Conservation (phyloP, 2,797 vertebrate genomes). For the Neosalanx taihuensis region DNA sequence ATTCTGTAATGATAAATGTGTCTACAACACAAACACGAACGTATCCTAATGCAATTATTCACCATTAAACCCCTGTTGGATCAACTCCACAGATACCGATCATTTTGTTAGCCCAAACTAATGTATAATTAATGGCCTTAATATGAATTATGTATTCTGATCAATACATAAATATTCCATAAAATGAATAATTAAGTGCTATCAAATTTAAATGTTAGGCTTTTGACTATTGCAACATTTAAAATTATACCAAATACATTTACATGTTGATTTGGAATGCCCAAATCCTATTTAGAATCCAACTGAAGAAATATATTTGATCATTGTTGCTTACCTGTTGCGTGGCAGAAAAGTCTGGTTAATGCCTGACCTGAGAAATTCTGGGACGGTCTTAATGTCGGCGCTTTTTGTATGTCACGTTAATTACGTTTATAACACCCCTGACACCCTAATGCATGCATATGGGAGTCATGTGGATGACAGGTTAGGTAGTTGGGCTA, state of each 20-base stretch:
- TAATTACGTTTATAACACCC: neutral
- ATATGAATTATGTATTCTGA: slow-evolving; percentile 63
- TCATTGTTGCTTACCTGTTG: slow-evolving; percentile 38
- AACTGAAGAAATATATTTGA: slow-evolving; percentile 43
- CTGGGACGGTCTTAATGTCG: too few species aligned
- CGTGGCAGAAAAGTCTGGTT: slow-evolving; percentile 28
- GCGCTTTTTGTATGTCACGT: too few species aligned
- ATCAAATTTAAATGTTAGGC: slow-evolving; percentile 58
- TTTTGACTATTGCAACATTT: slow-evolving; percentile 54
- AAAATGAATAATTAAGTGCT: slow-evolving; percentile 57
- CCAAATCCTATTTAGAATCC: slow-evolving; percentile 31
- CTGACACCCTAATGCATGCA: neutral
- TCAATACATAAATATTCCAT: slow-evolving; percentile 63
- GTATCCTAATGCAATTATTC: slow-evolving; percentile 50
- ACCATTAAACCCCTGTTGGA: slow-evolving; percentile 32
- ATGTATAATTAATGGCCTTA: slow-evolving; percentile 64
- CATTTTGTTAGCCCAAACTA: slow-evolving; percentile 58
- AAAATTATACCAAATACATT: slow-evolving; percentile 57
- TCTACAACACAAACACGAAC: slow-evolving; percentile 42
- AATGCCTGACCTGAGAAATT: too few species aligned
- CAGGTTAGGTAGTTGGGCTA: too few species aligned
- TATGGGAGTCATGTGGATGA: too few species aligned
- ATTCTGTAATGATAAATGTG: slow-evolving; percentile 19
- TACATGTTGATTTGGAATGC: slow-evolving; percentile 65
- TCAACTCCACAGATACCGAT: slow-evolving; percentile 51